Conservation (phyloP, 2,888 invertebrate genomes). For the Agelastica alni region DNA sequence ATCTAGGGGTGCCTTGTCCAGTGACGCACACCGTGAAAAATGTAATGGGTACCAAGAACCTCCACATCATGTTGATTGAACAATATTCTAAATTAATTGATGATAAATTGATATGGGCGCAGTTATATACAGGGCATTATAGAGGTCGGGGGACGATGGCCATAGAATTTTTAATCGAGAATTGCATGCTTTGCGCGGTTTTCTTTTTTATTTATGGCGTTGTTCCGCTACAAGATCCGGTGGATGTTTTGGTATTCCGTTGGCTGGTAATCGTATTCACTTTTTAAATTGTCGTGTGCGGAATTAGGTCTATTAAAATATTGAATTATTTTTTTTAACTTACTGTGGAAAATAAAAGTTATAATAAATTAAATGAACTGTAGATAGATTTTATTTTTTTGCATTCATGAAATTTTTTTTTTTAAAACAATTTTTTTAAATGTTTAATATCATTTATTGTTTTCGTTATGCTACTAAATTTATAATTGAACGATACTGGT, state of each 20-base stretch:
- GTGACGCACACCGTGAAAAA: conserved; percentile 48
- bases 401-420: no score
- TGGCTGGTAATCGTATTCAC: conserved; percentile 24
- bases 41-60: conserved; percentile 57
- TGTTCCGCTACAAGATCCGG: conserved; percentile 48
- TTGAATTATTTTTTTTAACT: no score
- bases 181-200: conserved; percentile 23
- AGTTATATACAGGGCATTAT: conserved; percentile 65
- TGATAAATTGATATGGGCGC: conserved; percentile 60
- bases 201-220: conserved; percentile 41
- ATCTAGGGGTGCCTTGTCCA: conserved; percentile 34
- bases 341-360: no score
- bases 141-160: conserved; percentile 56
- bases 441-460: no score
- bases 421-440: no score
- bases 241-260: conserved; percentile 32
- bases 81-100: conserved; percentile 43
- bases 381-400: no score
- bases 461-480: no score
- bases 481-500: no score
- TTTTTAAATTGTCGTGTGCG: conserved; percentile 27
- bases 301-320: conserved; percentile 28
- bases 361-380: no score
- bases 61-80: conserved; percentile 48
- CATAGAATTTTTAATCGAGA: conserved; percentile 31